Base-by-base conservation (phyloP, 1,140 invertebrate genomes). In the Drosophila carrolli region DNA sequence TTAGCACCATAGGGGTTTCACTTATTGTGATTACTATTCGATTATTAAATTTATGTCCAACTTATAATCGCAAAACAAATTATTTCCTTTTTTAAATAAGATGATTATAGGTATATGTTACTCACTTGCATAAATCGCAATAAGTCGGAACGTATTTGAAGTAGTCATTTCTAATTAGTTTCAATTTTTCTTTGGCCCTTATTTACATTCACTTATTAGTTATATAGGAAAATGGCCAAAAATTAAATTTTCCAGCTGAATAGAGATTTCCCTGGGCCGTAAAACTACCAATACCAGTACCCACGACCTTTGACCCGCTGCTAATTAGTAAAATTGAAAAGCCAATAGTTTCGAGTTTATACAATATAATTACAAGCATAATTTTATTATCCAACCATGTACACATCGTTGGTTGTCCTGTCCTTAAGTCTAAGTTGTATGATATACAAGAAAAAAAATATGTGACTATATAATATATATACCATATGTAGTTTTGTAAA, bases 371-470 rank as follows among this genome's bases (percentile, higher is more conserved):
- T 68, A 14, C 14, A 14, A 53, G n/a, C 1, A 44, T 43, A 53
- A 66, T 46, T 66, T 53, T 8, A 53, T 66, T 68, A 66, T 53
- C 9, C 47, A 63, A 59, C 63, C 23, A 27, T 40, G 62, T 47
- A 66, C 56, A 61, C 46, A 60, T 53, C 32, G 57, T 32, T 59
- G 57, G 37, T 59, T 59, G 57, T 59, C 46, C 57, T 19, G 32
- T 27, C 14, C 13, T 41, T 27, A 41, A 10, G 4, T 40, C 51
- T 61, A 56, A 0, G 4, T 6, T 59, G 60, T 59, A 60, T 60
- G 38, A 32, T 13, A 62, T 59, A 62, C 60, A 63, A 27, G 29
- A 8, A 27, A 46, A 38, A 63, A 65, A 66, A 66, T 37, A 47
- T 29, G 13, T 1, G 2, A 5, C 2, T 4, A 19, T 19, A 32